A percentile compares a stretch with the other conserved stretches of the same genome.
phyloP scores from a whole-genome alignment of 2,113 vertebrate species.

The Tragelaphus strepsiceros region DNA sequence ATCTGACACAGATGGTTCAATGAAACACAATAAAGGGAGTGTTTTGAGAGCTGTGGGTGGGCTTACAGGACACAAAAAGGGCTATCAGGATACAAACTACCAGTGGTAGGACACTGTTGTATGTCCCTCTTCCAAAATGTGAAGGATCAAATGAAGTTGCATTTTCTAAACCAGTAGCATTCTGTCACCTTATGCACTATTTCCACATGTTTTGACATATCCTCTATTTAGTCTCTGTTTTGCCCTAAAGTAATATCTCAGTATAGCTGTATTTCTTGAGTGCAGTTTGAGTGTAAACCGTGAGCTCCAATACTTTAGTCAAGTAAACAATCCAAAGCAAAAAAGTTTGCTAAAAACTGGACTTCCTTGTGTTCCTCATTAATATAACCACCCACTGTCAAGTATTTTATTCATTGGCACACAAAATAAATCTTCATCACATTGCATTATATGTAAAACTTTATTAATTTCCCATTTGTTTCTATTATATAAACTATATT shows the following conservation, averaged over 20 bases:
- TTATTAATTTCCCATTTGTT: neutral
- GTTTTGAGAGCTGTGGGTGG: neutral
- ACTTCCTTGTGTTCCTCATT: neutral
- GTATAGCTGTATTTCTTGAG: neutral
- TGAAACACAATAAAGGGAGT: neutral
- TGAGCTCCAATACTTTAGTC: neutral
- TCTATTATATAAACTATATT: neutral
- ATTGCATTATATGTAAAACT: neutral
- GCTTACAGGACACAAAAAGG: neutral
- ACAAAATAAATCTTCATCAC: neutral
- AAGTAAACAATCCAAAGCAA: neutral
- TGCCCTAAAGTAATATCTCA: neutral
- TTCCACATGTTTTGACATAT: neutral
- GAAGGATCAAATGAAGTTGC: neutral
- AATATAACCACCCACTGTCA: neutral
- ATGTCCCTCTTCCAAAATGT: neutral
- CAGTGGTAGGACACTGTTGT: neutral
- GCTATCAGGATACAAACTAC: neutral
- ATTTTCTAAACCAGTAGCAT: neutral
- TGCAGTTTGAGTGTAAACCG: neutral
- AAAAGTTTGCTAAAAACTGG: neutral
- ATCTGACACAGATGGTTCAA: neutral
- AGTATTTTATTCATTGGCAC: neutral
- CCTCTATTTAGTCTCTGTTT: neutral
- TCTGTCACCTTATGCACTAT: neutral